A percentile compares a stretch with the other conserved stretches of the same genome.
Conservation (phyloP, 2,113 vertebrate genomes). For the Paedocypris sp. region DNA sequence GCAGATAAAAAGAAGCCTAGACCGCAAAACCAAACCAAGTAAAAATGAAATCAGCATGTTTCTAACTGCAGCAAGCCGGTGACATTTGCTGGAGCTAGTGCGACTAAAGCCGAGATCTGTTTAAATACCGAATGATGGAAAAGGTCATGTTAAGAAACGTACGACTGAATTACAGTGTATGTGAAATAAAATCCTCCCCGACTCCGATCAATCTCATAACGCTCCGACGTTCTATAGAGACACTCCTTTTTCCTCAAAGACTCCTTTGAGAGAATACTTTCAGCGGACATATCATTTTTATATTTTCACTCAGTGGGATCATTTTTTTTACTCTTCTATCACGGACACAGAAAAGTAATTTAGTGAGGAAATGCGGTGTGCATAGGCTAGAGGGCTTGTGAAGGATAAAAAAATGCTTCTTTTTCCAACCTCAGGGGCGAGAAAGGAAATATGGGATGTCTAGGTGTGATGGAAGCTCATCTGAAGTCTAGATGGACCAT, state of each 20-base stretch:
- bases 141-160: conserved; percentile 2
- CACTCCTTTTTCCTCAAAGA: background rate
- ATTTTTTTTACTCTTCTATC: conserved; percentile 13
- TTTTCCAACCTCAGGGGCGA: conserved; percentile 24
- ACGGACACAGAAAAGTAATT: conserved; percentile 32
- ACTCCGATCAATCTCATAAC: conserved; percentile 17
- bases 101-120: background rate
- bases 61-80: background rate
- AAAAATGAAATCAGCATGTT: background rate
- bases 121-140: background rate
- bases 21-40: background rate
- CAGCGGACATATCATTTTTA: conserved; percentile 22
- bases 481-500: conserved; percentile 29
- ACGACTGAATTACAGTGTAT: conserved; percentile 14
- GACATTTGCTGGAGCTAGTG: background rate
- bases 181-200: conserved; percentile 16
- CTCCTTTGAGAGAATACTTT: conserved; percentile 4
- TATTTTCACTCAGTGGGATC: conserved; percentile 24
- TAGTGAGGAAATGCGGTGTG: conserved; percentile 23
- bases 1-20: background rate
- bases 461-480: conserved; percentile 30
- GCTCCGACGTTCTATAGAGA: conserved; percentile 9
- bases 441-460: conserved; percentile 29
- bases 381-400: background rate
- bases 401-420: conserved; percentile 29